phyloP scores from a whole-genome alignment of 1,140 invertebrate species.

The Ooceraea biroi region DNA sequence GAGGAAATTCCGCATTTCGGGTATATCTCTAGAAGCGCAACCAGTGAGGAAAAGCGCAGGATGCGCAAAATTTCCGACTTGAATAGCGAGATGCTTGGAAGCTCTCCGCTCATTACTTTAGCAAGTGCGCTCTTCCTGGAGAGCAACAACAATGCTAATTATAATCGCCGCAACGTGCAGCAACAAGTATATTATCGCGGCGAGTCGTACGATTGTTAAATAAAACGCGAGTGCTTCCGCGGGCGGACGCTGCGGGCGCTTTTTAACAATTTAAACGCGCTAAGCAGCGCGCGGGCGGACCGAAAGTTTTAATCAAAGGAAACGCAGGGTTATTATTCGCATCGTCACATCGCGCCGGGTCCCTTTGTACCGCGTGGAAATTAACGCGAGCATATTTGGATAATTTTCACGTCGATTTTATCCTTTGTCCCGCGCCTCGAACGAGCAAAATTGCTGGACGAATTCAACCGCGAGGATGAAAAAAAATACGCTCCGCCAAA shows the following conservation, averaged over 20 bases:
- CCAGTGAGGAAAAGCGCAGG: not conserved
- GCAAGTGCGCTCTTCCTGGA: constrained; percentile 21
- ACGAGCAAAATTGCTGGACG: constrained; percentile 24
- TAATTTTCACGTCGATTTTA: constrained; percentile 30
- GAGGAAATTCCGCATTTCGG: not conserved
- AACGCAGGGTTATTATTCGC: constrained; percentile 48
- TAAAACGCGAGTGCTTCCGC: constrained; percentile 1
- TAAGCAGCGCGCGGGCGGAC: constrained; percentile 2
- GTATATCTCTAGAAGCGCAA: not conserved
- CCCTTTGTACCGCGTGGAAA: constrained; percentile 16
- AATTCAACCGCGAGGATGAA: constrained; percentile 21
- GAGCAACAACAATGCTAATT: constrained; percentile 59
- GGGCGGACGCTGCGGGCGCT: not conserved
- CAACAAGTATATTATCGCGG: constrained; percentile 51
- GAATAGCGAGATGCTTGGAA: constrained; percentile 31
- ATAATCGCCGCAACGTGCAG: constrained; percentile 61
- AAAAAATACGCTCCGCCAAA: constrained; percentile 30
- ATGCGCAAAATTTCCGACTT: constrained; percentile 47
- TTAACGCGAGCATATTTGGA: constrained; percentile 34
- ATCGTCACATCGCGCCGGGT: not conserved
- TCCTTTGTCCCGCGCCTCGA: constrained; percentile 46
- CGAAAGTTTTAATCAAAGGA: constrained; percentile 57
- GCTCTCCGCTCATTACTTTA: not conserved
- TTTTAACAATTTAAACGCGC: constrained; percentile 31
- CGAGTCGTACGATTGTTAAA: constrained; percentile 55